phyloP scores from a whole-genome alignment of 2,113 vertebrate genomes.

The Phyllopteryx taeniolatus region DNA sequence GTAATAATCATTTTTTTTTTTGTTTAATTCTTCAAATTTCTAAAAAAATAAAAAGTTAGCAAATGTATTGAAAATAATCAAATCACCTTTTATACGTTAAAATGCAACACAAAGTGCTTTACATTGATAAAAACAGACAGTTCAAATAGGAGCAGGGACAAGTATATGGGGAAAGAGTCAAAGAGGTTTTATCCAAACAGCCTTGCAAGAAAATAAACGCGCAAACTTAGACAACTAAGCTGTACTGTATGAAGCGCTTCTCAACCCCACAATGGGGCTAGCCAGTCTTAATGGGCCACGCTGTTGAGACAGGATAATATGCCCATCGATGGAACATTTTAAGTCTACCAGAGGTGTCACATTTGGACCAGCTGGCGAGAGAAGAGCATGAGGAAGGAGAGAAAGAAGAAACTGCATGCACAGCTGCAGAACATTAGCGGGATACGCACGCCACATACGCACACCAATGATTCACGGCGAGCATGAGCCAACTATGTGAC shows the following conservation, averaged over 20 bases:
- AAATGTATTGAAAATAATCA: too few species aligned
- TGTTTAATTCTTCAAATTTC: too few species aligned
- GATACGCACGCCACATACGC: slow-evolving; percentile 6
- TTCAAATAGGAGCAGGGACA: too few species aligned
- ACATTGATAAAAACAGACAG: too few species aligned
- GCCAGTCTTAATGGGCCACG: slow-evolving; percentile 51
- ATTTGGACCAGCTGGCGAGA: slow-evolving; percentile 45
- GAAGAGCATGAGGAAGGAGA: slow-evolving; percentile 4
- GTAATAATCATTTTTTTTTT: too few species aligned
- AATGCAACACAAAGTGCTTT: too few species aligned
- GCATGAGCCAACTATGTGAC: slow-evolving; percentile 44
- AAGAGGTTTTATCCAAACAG: too few species aligned
- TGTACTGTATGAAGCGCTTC: not conserved
- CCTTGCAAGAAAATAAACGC: not conserved
- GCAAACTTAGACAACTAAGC: not conserved
- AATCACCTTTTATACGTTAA: too few species aligned
- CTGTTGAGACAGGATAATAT: slow-evolving; percentile 43
- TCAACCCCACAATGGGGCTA: slow-evolving; percentile 44
- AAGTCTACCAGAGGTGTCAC: slow-evolving; percentile 40
- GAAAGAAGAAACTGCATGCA: slow-evolving; percentile 14
- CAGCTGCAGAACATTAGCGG: slow-evolving; percentile 12
- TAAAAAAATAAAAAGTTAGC: too few species aligned
- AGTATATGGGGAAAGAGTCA: too few species aligned
- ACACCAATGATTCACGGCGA: slow-evolving; percentile 27
- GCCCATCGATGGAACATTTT: slow-evolving; percentile 45